phyloP scores from a whole-genome alignment of 1,140 invertebrate species.

The Drosophila mauritiana region DNA sequence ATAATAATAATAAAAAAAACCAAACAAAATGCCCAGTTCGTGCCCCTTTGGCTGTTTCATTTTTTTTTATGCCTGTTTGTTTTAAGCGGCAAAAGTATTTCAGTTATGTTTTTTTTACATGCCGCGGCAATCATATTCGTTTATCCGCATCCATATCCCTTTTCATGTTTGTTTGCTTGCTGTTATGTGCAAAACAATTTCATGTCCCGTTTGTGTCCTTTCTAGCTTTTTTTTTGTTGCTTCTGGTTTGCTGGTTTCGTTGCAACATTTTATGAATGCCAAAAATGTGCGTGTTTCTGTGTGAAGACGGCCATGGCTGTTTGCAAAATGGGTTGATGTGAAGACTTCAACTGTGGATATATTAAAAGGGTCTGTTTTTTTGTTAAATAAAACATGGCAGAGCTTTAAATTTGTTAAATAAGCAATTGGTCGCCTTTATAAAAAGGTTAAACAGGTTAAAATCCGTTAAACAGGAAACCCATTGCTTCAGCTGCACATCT shows the following conservation, averaged over 20 bases:
- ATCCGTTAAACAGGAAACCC: background rate
- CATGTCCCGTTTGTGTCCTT: conserved; percentile 58
- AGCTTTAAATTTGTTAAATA: no score
- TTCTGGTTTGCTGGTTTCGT: conserved; percentile 42
- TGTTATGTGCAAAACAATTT: conserved; percentile 80
- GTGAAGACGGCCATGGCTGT: background rate
- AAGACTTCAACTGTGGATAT: background rate
- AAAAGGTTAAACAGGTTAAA: no score
- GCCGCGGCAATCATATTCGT: conserved; percentile 31
- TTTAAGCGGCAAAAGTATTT: conserved; percentile 44
- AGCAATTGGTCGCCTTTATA: no score
- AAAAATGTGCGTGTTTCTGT: conserved; percentile 60
- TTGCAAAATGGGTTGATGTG: background rate
- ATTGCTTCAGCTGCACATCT: conserved; percentile 2
- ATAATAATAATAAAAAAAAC: background rate
- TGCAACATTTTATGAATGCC: conserved; percentile 72
- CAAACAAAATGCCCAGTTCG: conserved; percentile 28
- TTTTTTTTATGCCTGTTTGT: conserved; percentile 51
- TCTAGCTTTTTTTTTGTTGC: conserved; percentile 23
- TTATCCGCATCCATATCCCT: conserved; percentile 40
- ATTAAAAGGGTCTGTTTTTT: background rate
- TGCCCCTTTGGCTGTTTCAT: conserved; percentile 22
- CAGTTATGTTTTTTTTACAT: conserved; percentile 47
- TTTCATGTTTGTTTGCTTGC: conserved; percentile 63
- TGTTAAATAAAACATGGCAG: background rate